phyloP scores from a whole-genome alignment of 2,888 invertebrate species.

The Elegia similella region DNA sequence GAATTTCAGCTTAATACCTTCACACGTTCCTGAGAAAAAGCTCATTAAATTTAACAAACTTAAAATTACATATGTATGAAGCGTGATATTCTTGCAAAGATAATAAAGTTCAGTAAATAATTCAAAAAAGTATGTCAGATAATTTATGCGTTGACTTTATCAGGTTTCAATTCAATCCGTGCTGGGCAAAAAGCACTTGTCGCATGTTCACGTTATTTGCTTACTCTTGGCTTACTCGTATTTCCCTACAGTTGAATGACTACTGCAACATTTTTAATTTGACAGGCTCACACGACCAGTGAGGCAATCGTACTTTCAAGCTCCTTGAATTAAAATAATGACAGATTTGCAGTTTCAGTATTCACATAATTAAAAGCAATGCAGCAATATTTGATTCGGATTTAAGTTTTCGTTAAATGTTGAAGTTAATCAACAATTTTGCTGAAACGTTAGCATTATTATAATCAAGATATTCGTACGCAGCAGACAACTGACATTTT shows the following conservation, averaged over 20 bases:
- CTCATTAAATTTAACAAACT: too few relatives aligned
- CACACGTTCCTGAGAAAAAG: too few relatives aligned
- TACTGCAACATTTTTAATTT: conserved; percentile 12
- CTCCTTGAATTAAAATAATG: conserved; percentile 14
- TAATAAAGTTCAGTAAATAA: background rate
- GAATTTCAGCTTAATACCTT: too few relatives aligned
- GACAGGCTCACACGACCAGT: conserved; percentile 10
- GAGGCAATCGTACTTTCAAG: conserved; percentile 7
- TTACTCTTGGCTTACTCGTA: background rate
- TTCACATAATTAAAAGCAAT: background rate
- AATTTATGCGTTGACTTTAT: conserved; percentile 8
- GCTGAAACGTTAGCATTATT: too few relatives aligned
- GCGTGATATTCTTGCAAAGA: too few relatives aligned
- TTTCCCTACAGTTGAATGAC: background rate
- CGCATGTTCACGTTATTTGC: conserved; percentile 1
- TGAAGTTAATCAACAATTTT: too few relatives aligned
- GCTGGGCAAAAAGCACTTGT: background rate
- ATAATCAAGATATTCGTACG: too few relatives aligned
- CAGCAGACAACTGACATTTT: too few relatives aligned
- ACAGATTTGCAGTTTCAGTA: background rate
- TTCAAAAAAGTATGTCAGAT: background rate
- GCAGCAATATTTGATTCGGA: background rate
- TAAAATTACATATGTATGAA: too few relatives aligned
- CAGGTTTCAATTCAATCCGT: background rate
- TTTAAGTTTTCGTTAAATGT: too few relatives aligned